A percentile compares a stretch with the other conserved stretches of the same genome.
These are phyloP conservation scores for Xestia c-nigrum DNA, from an alignment of 2,888 invertebrate species.

Conservation along the genomic window DNA sequence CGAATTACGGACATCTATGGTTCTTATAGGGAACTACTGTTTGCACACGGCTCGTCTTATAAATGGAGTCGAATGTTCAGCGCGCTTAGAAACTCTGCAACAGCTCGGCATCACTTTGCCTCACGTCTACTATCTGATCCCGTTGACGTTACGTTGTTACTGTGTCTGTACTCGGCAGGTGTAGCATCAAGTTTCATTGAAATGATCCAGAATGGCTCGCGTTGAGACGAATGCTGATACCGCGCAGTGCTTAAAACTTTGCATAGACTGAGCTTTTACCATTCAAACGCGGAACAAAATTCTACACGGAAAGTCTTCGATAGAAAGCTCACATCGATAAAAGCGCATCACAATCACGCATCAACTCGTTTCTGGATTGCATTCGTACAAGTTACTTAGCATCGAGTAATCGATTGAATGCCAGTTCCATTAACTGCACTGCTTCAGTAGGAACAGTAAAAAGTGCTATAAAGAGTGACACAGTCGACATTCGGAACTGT, in stretches of 20 bases:
- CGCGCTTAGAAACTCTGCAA: not conserved
- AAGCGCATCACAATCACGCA: no score
- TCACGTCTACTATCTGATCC: not conserved
- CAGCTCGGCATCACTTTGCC: not conserved
- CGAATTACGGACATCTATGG: not conserved
- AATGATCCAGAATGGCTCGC: not conserved
- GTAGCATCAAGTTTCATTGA: not conserved
- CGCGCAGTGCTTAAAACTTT: not conserved
- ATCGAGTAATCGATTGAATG: not conserved
- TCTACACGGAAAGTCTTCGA: not conserved
- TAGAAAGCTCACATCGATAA: not conserved
- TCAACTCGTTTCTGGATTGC: not conserved
- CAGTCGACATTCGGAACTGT: not conserved
- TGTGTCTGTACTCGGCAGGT: not conserved
- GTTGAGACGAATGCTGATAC: not conserved
- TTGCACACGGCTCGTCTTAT: not conserved
- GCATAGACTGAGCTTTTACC: not conserved
- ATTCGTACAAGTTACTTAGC: not conserved
- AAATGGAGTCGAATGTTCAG: not conserved
- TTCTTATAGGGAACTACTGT: not conserved
- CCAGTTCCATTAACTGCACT: not conserved
- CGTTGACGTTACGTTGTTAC: not conserved
- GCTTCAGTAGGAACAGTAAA: not conserved
- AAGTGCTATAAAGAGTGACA: not conserved
- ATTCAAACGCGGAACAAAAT: not conserved